phyloP scores from a whole-genome alignment of 2,113 vertebrate species.

The Pachycephala philippinensis region DNA sequence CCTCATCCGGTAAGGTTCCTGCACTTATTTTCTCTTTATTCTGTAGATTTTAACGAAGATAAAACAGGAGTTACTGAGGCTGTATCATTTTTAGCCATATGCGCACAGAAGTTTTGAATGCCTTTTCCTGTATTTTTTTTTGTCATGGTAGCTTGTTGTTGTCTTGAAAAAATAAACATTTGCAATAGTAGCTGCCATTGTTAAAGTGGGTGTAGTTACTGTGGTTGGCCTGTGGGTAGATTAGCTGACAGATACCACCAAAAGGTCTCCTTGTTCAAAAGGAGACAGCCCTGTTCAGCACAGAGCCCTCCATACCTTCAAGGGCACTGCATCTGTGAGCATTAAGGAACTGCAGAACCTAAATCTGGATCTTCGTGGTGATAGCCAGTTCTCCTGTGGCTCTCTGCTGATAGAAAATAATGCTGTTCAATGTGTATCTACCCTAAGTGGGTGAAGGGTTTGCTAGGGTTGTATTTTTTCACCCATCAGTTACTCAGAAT shows the following conservation, averaged over 20 bases:
- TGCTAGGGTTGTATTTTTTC: neutral
- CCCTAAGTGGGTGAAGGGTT: accelerated
- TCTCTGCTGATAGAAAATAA: neutral
- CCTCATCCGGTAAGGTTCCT: neutral
- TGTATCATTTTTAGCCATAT: neutral
- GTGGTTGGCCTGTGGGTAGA: neutral
- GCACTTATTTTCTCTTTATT: neutral
- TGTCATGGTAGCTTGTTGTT: neutral
- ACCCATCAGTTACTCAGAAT: neutral
- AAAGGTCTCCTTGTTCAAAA: neutral
- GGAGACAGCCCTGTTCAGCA: neutral
- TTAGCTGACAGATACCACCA: neutral
- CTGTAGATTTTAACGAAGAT: neutral
- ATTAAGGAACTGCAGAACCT: neutral
- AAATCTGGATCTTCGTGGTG: neutral
- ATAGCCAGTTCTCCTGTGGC: neutral
- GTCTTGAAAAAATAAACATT: neutral
- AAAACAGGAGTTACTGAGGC: neutral
- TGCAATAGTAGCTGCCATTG: neutral
- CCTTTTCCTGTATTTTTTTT: neutral
- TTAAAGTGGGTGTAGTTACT: constrained; percentile 3
- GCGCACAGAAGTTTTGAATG: neutral
- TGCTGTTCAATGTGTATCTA: accelerated
- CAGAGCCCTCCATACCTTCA: accelerated
- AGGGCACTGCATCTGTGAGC: neutral